Conservation (phyloP, 1,140 invertebrate genomes). For the Lordiphosa clarofinis region DNA sequence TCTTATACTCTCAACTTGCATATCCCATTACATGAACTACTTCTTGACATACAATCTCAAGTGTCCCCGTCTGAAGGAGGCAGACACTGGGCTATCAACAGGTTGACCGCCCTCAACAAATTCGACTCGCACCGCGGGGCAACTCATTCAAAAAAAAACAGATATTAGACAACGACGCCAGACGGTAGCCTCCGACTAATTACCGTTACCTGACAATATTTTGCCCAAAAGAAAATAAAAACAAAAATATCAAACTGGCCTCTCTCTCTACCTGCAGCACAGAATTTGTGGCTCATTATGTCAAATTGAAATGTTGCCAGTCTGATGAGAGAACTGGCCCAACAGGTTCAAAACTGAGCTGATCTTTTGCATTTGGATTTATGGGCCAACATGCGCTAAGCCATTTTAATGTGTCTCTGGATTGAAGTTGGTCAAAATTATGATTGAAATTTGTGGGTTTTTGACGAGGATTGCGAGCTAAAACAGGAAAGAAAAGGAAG, state of each 20-base stretch:
- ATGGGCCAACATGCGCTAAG: background rate
- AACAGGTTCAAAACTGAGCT: conserved; percentile 13
- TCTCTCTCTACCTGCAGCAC: conserved; percentile 19
- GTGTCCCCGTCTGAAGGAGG: conserved; percentile 28
- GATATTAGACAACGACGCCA: conserved; percentile 32
- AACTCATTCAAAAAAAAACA: conserved; percentile 71
- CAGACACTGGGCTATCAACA: conserved; percentile 55
- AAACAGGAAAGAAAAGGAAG: too few species aligned
- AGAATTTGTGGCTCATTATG: conserved; percentile 67
- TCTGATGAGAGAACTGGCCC: conserved; percentile 22
- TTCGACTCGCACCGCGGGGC: conserved; percentile 54
- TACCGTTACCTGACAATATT: conserved; percentile 53
- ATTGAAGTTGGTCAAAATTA: too few species aligned
- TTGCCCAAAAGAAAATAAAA: conserved; percentile 18
- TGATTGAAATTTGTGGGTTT: too few species aligned
- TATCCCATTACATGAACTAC: conserved; percentile 14
- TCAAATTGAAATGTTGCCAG: conserved; percentile 78
- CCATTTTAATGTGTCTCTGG: too few species aligned
- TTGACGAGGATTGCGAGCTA: too few species aligned
- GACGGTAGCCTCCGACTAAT: conserved; percentile 60
- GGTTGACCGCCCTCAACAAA: conserved; percentile 62
- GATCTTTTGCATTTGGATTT: background rate
- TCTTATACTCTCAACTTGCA: background rate
- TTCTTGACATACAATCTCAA: conserved; percentile 16
- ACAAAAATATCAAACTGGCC: background rate